Evolutionary conservation across 2,797 vertebrate species (phyloP).

Genomic region (Urophycis tenuis): DNA sequence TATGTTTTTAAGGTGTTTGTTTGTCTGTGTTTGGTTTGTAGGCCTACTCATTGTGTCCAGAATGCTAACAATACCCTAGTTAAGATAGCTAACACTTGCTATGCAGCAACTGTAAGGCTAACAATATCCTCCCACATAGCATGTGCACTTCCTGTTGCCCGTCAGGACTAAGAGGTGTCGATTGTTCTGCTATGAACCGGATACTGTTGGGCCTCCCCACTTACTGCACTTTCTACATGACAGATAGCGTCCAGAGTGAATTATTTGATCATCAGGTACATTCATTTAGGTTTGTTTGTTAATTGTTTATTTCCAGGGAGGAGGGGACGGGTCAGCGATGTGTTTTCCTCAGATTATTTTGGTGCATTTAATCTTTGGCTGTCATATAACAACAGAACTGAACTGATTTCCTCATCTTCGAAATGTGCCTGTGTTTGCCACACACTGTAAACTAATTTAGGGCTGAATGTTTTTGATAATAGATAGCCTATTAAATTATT

Average conservation of each 20-base stretch:
- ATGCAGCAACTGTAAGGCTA: not conserved
- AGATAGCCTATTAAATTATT: not conserved
- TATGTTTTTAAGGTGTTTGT: not conserved
- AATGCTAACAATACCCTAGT: not conserved
- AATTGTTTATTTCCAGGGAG: not conserved
- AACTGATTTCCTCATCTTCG: constrained; percentile 14
- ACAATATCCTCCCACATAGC: not conserved
- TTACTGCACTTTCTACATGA: constrained; percentile 1
- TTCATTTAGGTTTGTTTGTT: not conserved
- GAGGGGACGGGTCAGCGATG: not conserved
- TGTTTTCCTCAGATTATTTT: constrained; percentile 18
- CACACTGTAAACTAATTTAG: constrained; percentile 1
- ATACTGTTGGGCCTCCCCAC: not conserved
- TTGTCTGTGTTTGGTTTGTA: not conserved
- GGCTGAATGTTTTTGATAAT: not conserved
- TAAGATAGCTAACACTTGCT: not conserved
- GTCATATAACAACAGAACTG: constrained; percentile 1
- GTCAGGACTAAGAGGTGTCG: not conserved
- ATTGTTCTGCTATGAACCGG: not conserved
- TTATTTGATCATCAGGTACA: not conserved
- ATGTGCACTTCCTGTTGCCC: not conserved
- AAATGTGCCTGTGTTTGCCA: constrained; percentile 25
- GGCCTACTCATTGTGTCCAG: not conserved
- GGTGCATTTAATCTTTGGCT: constrained; percentile 12
- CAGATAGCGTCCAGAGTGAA: not conserved